Percentiles rank a stretch among this genome's conserved stretches.
phyloP scores from a whole-genome alignment of 2,113 vertebrate species.

The Melanocharis versteri region DNA sequence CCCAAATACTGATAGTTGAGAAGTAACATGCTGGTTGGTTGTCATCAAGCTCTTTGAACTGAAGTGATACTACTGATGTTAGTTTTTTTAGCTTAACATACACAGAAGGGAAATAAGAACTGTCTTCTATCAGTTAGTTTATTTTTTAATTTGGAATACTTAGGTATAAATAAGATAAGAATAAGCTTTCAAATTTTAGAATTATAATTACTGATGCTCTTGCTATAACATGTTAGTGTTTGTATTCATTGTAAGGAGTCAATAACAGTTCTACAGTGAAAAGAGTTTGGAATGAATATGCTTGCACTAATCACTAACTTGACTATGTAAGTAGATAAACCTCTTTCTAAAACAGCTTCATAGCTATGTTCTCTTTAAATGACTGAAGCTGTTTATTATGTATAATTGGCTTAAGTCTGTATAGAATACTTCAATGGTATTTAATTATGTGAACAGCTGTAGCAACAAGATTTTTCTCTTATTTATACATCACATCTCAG shows the following conservation, averaged over 20 bases:
- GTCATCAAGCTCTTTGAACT: background rate
- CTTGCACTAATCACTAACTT: constrained; percentile 1
- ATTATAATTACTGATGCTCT: background rate
- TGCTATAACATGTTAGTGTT: background rate
- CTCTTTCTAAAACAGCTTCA: constrained; percentile 12
- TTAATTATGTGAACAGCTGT: constrained; percentile 21
- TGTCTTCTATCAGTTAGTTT: background rate
- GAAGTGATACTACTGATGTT: background rate
- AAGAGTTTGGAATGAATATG: background rate
- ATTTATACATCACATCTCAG: background rate
- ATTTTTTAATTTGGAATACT: background rate
- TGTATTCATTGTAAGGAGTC: background rate
- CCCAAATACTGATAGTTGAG: background rate
- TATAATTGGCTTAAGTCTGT: constrained; percentile 44
- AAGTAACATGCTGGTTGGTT: background rate
- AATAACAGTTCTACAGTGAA: background rate
- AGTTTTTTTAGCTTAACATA: background rate
- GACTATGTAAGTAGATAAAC: constrained; percentile 18
- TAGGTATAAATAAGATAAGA: background rate
- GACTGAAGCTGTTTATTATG: constrained; percentile 8
- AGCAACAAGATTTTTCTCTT: constrained; percentile 1
- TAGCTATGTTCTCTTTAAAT: background rate
- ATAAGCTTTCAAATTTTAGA: background rate
- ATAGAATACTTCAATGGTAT: constrained; percentile 9
- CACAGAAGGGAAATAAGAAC: background rate